phyloP scores from a whole-genome alignment of 1,140 invertebrate species.

The Rhizoglyphus robini region DNA sequence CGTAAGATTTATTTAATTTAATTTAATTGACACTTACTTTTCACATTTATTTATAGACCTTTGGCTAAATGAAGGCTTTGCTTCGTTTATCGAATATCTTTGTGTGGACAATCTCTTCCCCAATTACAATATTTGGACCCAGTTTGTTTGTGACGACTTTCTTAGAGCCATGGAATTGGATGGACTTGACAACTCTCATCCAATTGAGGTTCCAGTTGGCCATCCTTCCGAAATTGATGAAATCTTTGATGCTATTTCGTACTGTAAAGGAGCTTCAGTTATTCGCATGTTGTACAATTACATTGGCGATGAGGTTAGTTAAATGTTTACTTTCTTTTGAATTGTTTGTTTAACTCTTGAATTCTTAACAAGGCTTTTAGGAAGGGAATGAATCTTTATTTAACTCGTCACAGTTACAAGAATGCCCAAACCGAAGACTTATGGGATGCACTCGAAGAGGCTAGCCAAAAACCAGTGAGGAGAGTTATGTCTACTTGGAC shows the following conservation, averaged over 20 bases:
- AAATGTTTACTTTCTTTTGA: background rate
- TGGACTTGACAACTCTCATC: slow-evolving; percentile 64
- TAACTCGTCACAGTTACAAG: slow-evolving; percentile 70
- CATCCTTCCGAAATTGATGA: slow-evolving; percentile 36
- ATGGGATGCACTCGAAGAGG: slow-evolving; percentile 76
- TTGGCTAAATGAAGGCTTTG: slow-evolving; percentile 75
- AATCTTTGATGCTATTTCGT: slow-evolving; percentile 40
- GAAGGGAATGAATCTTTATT: slow-evolving; percentile 86
- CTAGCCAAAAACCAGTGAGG: slow-evolving; percentile 77
- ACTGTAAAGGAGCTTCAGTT: slow-evolving; percentile 39
- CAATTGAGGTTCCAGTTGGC: slow-evolving; percentile 53
- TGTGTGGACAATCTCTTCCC: slow-evolving; percentile 52
- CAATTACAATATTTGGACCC: slow-evolving; percentile 31
- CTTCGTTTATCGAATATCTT: slow-evolving; percentile 67
- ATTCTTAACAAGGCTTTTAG: too few species aligned
- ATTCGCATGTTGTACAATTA: slow-evolving; percentile 29
- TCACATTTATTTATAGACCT: slow-evolving; percentile 52
- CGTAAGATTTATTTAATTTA: slow-evolving; percentile 26
- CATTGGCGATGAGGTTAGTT: slow-evolving; percentile 24
- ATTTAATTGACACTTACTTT: slow-evolving; percentile 42
- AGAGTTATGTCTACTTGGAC: slow-evolving; percentile 92
- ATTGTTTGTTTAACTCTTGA: background rate
- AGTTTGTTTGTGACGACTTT: slow-evolving; percentile 19
- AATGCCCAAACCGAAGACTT: slow-evolving; percentile 91
- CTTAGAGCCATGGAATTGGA: slow-evolving; percentile 41